Base-by-base conservation (phyloP, 37 sponge, comb jelly and placozoan genomes). In the Beroe forskalii region DNA sequence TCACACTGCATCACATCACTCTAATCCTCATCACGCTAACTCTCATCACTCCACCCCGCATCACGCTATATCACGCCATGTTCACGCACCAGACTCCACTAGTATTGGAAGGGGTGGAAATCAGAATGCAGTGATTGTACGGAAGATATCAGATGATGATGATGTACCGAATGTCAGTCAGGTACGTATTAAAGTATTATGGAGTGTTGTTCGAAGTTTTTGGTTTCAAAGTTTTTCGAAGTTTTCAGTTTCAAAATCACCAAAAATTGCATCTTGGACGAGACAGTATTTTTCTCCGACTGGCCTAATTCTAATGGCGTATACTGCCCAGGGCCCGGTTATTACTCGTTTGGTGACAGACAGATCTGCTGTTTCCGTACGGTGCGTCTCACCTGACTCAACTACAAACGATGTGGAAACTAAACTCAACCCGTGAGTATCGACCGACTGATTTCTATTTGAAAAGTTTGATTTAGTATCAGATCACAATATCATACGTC, bases 301-400 rank as follows among this genome's bases (percentile, higher is more conserved):
- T n/a, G n/a, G n/a, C n/a, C n/a, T n/a, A n/a, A n/a, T n/a, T n/a
- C n/a, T n/a, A n/a, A n/a, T n/a, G n/a, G n/a, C n/a, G n/a, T n/a
- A n/a, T n/a, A n/a, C n/a, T n/a, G n/a, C n/a, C n/a, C 55, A 48
- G 6, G 55, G 55, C 12, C 55, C 55, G 55, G 55, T 48, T 48
- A 48, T 48, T 12, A 48, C 55, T 6, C 55, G 55, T 48, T 6
- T 48, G 6, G 55, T 48, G 55, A 6, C 55, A 48, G 55, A 48
- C 12, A 48, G 55, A 12, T 48, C 55, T 6, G n/a, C n/a, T n/a
- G 12, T 17, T 12, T 48, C 36, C 12, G 72, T 69, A 19, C 36
- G 72, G 19, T 69, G 72, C 32, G 72, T 69, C 3, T 69, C 72
- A 14, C 72, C 72, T 9, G 72, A 69, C 17, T 69, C 72, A 2